A percentile compares a stretch with the other conserved stretches of the same genome.
Conservation (phyloP, 1,140 invertebrate genomes). For the Pomphorhynchus laevis region DNA sequence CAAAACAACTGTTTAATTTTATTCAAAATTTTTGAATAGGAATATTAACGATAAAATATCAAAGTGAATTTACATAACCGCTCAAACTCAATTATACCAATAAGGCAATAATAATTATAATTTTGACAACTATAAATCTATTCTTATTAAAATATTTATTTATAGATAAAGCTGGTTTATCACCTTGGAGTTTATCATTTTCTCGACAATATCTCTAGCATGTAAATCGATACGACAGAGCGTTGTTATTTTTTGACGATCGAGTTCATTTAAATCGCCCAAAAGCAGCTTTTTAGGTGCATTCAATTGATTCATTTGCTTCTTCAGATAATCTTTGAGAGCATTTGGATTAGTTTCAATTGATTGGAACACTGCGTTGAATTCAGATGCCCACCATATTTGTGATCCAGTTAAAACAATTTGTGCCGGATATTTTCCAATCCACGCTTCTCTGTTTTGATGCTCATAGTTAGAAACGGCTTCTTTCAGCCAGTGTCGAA, state of each 20-base stretch:
- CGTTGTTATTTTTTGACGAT: background rate
- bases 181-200: background rate
- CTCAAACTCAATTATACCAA: no score
- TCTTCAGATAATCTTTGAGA: background rate
- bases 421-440: conserved; percentile 57
- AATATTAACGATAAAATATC: no score
- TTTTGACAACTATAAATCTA: no score
- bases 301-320: background rate
- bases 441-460: conserved; percentile 62
- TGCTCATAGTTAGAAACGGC: conserved; percentile 54
- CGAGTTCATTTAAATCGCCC: background rate
- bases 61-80: no score
- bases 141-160: background rate
- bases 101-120: no score
- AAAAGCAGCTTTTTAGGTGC: background rate
- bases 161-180: background rate
- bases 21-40: no score
- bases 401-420: background rate
- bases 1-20: no score
- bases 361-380: background rate
- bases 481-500: conserved; percentile 42
- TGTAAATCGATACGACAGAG: conserved; percentile 4
- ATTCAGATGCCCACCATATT: background rate
- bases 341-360: background rate
- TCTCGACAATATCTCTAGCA: background rate